phyloP scores from a whole-genome alignment of 2,888 invertebrate species.

The Oligia fasciuncula region DNA sequence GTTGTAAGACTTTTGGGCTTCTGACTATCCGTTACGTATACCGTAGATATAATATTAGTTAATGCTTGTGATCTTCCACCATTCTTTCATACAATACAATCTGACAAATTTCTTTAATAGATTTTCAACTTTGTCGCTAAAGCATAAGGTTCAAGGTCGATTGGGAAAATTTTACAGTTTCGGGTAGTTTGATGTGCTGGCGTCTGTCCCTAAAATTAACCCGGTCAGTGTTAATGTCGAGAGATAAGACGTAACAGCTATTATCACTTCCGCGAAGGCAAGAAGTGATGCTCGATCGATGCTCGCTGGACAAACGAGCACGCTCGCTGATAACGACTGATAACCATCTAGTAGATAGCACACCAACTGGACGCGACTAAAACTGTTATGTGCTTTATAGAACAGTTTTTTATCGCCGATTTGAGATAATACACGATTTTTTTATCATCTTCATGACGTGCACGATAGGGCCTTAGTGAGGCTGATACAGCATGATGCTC shows the following conservation, averaged over 20 bases:
- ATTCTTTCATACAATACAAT: constrained; percentile 3
- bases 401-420: constrained; percentile 71
- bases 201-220: constrained; percentile 62
- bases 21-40: neutral
- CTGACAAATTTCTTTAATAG: no score
- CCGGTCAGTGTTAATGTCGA: constrained; percentile 78
- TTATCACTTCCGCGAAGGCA: constrained; percentile 75
- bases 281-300: constrained; percentile 74
- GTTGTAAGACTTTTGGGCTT: neutral
- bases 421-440: constrained; percentile 79
- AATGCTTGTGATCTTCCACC: neutral
- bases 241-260: constrained; percentile 66
- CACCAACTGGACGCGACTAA: constrained; percentile 71
- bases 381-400: constrained; percentile 70
- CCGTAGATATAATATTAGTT: neutral
- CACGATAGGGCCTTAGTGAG: constrained; percentile 58
- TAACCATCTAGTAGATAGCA: constrained; percentile 82
- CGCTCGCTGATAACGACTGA: constrained; percentile 81
- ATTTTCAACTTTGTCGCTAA: no score
- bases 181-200: no score
- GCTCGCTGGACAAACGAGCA: constrained; percentile 74
- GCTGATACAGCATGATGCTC: constrained; percentile 63
- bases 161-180: no score
- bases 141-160: no score
- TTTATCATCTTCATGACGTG: constrained; percentile 73